Conservation (phyloP, 2,113 vertebrate genomes). For the rat (Rattus norvegicus) region DNA sequence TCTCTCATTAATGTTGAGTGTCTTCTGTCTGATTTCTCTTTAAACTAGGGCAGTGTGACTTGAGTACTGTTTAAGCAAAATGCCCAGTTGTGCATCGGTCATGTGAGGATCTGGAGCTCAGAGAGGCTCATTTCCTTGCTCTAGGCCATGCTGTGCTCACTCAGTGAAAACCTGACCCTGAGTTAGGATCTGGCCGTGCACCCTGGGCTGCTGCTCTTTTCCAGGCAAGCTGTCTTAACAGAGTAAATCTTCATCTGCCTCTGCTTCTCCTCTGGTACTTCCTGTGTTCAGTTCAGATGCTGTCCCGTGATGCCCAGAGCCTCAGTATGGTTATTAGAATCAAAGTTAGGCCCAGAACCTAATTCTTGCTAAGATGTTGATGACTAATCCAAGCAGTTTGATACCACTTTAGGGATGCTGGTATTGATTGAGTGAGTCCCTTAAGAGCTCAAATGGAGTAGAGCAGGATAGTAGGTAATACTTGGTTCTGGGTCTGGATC, state of each 20-base stretch:
- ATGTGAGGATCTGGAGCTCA: not conserved
- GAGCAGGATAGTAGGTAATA: not conserved
- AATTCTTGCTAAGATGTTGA: not conserved
- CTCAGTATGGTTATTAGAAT: not conserved
- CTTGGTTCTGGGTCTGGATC: not conserved
- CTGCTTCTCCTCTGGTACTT: not conserved
- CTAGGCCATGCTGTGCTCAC: not conserved
- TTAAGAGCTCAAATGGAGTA: not conserved
- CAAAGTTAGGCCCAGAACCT: not conserved
- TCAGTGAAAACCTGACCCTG: not conserved
- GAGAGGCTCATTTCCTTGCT: not conserved
- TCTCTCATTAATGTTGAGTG: not conserved
- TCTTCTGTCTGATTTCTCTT: conserved; percentile 28
- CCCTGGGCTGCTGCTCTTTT: not conserved
- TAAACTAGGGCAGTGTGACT: not conserved
- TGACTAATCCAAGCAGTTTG: not conserved
- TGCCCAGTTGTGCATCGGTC: not conserved
- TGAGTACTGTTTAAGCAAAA: not conserved
- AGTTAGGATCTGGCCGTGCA: not conserved
- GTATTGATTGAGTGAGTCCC: not conserved
- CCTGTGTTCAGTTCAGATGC: not conserved
- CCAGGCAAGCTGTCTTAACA: not conserved
- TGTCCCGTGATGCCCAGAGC: not conserved
- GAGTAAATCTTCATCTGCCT: not conserved
- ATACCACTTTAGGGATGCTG: not conserved